Percentiles rank a stretch among this genome's conserved stretches.
These are phyloP conservation scores for Iselma pallidipennis DNA, from an alignment of 2,888 invertebrate species.

Conservation along the genomic window DNA sequence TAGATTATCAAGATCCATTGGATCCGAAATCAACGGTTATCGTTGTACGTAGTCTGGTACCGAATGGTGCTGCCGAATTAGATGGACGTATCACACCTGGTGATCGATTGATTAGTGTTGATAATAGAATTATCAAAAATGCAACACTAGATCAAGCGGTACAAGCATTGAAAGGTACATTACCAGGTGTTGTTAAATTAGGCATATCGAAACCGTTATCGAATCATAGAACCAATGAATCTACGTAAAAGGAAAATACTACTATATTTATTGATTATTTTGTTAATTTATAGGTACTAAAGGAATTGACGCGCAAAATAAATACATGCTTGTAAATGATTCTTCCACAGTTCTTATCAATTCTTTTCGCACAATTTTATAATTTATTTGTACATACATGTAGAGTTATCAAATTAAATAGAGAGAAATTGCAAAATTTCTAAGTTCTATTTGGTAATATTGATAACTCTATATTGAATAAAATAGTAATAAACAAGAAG, in stretches of 20 bases:
- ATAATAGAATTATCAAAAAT: slow-evolving; percentile 87
- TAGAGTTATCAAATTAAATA: not conserved
- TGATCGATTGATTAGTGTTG: slow-evolving; percentile 84
- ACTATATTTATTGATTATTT: too few species aligned
- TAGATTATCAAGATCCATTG: slow-evolving; percentile 97
- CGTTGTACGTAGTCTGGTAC: slow-evolving; percentile 95
- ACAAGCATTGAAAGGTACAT: slow-evolving; percentile 92
- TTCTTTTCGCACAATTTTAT: not conserved
- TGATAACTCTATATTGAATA: too few species aligned
- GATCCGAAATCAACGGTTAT: slow-evolving; percentile 95
- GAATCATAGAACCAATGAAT: slow-evolving; percentile 41
- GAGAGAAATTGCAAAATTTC: not conserved
- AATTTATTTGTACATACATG: not conserved
- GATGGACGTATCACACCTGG: slow-evolving; percentile 95
- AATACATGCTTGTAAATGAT: not conserved
- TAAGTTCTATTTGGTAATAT: too few species aligned
- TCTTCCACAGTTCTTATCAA: not conserved
- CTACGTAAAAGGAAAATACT: too few species aligned
- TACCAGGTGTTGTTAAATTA: slow-evolving; percentile 84
- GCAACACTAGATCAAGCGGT: slow-evolving; percentile 94
- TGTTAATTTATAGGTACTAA: not conserved
- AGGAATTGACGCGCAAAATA: not conserved
- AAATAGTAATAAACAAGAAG: too few species aligned
- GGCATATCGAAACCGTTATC: slow-evolving; percentile 89
- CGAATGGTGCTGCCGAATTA: slow-evolving; percentile 96